phyloP scores from a whole-genome alignment of 2,113 vertebrate species.

The Triplophysa tibetana region DNA sequence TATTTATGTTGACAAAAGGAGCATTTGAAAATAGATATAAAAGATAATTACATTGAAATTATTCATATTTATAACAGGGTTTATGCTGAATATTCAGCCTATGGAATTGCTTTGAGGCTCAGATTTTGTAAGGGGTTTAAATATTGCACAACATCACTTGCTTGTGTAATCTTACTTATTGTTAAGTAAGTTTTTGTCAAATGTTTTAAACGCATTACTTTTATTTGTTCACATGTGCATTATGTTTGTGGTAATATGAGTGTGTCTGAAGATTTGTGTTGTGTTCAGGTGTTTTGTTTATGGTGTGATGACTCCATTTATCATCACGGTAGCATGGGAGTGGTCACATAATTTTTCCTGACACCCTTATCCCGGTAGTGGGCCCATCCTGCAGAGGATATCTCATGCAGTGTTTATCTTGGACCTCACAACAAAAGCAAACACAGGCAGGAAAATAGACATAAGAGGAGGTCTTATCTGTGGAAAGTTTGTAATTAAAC shows the following conservation, averaged over 20 bases:
- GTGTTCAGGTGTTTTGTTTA: not conserved
- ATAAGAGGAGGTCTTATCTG: constrained; percentile 44
- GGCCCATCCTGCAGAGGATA: not conserved
- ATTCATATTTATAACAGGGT: too few species aligned
- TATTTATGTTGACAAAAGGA: not conserved
- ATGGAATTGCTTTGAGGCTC: too few species aligned
- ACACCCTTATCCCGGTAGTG: constrained; percentile 5
- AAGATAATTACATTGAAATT: too few species aligned
- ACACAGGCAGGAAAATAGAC: constrained; percentile 50
- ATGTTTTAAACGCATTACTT: not conserved
- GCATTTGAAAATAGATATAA: too few species aligned
- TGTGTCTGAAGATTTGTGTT: not conserved
- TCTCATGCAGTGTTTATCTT: constrained; percentile 53
- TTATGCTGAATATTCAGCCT: too few species aligned
- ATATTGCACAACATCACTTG: too few species aligned
- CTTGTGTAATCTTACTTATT: too few species aligned
- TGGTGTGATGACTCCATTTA: not conserved
- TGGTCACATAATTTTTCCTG: not conserved
- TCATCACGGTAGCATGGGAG: constrained; percentile 6
- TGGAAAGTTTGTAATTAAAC: constrained; percentile 57
- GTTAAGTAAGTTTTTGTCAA: not conserved
- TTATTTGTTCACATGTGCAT: not conserved
- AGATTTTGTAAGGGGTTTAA: too few species aligned
- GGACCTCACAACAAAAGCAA: constrained; percentile 62
- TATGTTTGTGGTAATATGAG: not conserved